phyloP scores from a whole-genome alignment of 2,888 invertebrate species.

The Galerucella nymphaeae region DNA sequence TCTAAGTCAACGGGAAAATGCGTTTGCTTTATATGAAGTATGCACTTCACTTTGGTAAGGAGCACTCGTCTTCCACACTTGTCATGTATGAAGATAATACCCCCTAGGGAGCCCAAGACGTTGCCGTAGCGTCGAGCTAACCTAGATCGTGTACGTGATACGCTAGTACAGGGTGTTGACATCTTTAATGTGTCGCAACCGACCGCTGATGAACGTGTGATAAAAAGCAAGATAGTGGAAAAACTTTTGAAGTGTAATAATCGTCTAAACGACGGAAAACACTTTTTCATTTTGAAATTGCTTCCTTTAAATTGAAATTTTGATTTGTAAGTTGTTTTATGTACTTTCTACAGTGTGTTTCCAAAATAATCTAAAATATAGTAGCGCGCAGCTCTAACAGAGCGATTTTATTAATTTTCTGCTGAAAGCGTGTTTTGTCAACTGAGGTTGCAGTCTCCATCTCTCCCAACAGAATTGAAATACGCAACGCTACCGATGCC shows the following conservation, averaged over 20 bases:
- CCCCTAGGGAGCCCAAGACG: constrained; percentile 33
- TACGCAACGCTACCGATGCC: too few species aligned
- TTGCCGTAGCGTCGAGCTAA: constrained; percentile 26
- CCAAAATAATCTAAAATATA: too few species aligned
- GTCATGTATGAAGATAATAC: constrained; percentile 41
- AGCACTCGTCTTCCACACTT: constrained; percentile 38
- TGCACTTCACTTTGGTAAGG: constrained; percentile 35
- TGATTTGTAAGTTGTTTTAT: too few species aligned
- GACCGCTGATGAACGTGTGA: constrained; percentile 26
- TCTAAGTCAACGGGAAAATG: constrained; percentile 24
- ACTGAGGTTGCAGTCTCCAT: too few species aligned
- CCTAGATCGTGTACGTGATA: constrained; percentile 41
- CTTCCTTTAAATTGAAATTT: too few species aligned
- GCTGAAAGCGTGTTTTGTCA: too few species aligned
- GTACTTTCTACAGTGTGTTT: too few species aligned
- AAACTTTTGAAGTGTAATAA: neutral
- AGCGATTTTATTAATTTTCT: too few species aligned
- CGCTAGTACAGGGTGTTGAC: constrained; percentile 39
- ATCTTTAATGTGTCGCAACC: constrained; percentile 29
- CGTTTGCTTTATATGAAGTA: constrained; percentile 37
- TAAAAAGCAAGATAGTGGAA: constrained; percentile 1
- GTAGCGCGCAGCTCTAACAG: too few species aligned
- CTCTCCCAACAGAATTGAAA: too few species aligned
- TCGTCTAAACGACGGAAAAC: neutral
- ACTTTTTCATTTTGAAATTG: neutral